Evolutionary conservation across 2,797 vertebrate species (phyloP).

Genomic region (Todus mexicanus): DNA sequence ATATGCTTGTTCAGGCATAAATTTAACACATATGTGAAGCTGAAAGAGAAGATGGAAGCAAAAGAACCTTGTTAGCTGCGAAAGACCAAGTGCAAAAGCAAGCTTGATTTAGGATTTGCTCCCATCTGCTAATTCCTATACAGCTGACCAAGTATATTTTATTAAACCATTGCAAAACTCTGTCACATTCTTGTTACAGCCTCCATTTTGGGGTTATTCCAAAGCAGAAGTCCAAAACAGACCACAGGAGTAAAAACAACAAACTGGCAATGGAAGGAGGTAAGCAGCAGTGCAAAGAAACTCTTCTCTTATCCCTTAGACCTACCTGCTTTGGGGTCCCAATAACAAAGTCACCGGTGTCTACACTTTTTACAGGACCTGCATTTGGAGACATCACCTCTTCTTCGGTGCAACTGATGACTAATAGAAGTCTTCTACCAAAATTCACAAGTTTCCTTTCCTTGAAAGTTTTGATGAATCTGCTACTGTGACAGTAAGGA

Average conservation of each 20-base stretch:
- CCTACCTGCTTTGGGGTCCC: not conserved
- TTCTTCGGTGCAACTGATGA: not conserved
- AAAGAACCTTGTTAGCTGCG: not conserved
- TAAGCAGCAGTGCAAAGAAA: not conserved
- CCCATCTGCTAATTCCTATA: not conserved
- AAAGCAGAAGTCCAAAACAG: slow-evolving; percentile 38
- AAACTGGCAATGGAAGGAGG: not conserved
- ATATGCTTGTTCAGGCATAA: not conserved
- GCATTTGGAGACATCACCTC: not conserved
- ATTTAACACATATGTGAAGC: not conserved
- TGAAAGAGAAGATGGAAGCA: not conserved
- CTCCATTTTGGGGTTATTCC: not conserved
- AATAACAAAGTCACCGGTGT: not conserved
- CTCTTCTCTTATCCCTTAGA: not conserved
- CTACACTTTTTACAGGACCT: not conserved
- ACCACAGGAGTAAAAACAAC: not conserved
- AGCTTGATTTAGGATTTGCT: not conserved
- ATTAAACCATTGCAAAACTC: slow-evolving; percentile 20
- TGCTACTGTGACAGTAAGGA: not conserved
- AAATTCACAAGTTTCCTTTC: not conserved
- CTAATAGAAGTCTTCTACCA: not conserved
- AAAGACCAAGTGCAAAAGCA: not conserved
- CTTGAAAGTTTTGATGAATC: not conserved
- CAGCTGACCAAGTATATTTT: not conserved
- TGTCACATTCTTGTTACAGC: not conserved